phyloP scores from a whole-genome alignment of 1,140 invertebrate genomes.

The Meloidogyne exigua region DNA sequence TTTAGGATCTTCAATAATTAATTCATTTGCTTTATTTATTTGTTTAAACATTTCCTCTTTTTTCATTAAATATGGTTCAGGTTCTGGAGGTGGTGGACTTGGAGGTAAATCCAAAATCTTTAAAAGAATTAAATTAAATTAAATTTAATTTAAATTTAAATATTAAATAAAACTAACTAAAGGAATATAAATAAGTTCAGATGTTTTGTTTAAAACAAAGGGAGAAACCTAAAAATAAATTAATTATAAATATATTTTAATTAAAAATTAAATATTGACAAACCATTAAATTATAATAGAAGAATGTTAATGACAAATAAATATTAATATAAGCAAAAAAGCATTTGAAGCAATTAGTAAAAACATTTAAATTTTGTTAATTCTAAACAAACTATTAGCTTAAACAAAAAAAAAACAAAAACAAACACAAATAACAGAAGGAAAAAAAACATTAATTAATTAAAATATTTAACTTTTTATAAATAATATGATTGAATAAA shows the following conservation, averaged over 20 bases:
- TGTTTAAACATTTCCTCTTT: neutral
- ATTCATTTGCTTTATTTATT: constrained; percentile 17
- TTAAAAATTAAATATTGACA: neutral
- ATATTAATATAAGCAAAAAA: neutral
- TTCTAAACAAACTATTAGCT: neutral
- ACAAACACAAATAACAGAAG: neutral
- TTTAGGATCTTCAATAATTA: constrained; percentile 18
- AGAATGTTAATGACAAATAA: no score
- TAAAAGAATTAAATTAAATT: neutral
- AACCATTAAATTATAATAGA: neutral
- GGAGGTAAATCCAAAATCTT: neutral
- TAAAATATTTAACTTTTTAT: neutral
- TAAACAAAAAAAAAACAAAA: no score
- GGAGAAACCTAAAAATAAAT: neutral
- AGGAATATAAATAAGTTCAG: neutral
- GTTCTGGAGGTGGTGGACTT: constrained; percentile 22
- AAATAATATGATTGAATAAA: no score
- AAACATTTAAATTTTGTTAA: neutral
- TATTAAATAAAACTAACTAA: neutral
- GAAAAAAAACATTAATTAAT: neutral
- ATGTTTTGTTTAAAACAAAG: neutral
- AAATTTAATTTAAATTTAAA: no score
- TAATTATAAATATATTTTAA: neutral
- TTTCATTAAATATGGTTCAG: neutral
- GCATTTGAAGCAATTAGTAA: neutral